Conservation (phyloP, 2,113 vertebrate genomes). For the Pyxicephalus adspersus region DNA sequence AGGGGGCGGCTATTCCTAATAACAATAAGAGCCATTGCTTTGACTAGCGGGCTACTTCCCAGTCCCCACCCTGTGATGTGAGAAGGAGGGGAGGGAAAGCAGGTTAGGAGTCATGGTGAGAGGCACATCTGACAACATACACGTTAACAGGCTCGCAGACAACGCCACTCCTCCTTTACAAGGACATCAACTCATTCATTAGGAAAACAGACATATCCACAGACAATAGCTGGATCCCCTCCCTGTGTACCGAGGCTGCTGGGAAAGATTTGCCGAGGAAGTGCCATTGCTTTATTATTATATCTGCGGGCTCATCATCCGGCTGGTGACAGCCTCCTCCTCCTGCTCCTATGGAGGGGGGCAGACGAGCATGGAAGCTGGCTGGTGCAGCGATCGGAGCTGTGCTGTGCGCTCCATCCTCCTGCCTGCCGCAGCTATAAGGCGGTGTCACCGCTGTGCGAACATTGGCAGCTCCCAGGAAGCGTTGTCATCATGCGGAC, state of each 20-base stretch:
- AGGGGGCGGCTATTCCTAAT: neutral
- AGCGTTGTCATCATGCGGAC: neutral
- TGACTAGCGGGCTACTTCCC: neutral
- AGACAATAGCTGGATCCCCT: slow-evolving; percentile 38
- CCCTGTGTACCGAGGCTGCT: slow-evolving; percentile 24
- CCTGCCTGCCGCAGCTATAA: neutral
- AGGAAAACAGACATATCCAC: neutral
- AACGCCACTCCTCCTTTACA: slow-evolving; percentile 9
- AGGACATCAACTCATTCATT: neutral
- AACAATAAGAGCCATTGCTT: neutral
- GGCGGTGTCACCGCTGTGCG: neutral
- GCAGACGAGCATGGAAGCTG: neutral
- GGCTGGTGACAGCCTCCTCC: neutral
- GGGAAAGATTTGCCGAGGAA: slow-evolving; percentile 23
- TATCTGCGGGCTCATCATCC: neutral
- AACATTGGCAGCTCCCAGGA: neutral
- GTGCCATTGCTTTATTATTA: neutral
- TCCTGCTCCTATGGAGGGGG: slow-evolving; percentile 4
- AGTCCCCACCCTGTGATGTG: slow-evolving; percentile 47
- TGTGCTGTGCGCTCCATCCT: neutral
- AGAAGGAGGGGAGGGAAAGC: slow-evolving; percentile 23
- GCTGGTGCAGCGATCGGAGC: neutral
- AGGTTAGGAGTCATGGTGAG: slow-evolving; percentile 44
- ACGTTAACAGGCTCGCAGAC: neutral
- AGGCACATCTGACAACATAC: slow-evolving; percentile 14